phyloP scores from a whole-genome alignment of 2,888 invertebrate genomes.

The Drosophila helvetica region DNA sequence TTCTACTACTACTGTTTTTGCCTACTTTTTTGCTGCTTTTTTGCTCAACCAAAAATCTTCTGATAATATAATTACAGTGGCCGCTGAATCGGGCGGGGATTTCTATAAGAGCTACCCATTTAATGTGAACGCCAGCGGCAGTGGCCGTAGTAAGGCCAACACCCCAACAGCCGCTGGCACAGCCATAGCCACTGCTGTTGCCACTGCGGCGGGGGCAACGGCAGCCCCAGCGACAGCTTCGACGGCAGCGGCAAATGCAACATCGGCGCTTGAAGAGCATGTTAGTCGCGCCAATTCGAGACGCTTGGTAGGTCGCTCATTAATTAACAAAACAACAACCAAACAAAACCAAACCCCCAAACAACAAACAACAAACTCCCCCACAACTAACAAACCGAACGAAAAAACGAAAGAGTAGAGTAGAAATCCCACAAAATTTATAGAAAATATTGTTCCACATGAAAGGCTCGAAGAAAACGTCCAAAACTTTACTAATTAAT shows the following conservation, averaged over 20 bases:
- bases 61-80: slow-evolving; percentile 87
- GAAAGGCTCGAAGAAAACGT: slow-evolving; percentile 46
- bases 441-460: slow-evolving; percentile 80
- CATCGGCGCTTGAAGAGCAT: slow-evolving; percentile 81
- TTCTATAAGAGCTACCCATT: slow-evolving; percentile 93
- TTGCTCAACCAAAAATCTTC: slow-evolving; percentile 57
- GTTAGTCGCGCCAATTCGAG: slow-evolving; percentile 84
- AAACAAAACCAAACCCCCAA: slow-evolving; percentile 17
- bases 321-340: slow-evolving; percentile 58
- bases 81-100: slow-evolving; percentile 92
- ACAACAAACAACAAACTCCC: not conserved
- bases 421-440: slow-evolving; percentile 6
- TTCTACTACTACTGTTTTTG: slow-evolving; percentile 40
- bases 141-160: slow-evolving; percentile 86
- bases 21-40: not conserved
- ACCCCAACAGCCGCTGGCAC: slow-evolving; percentile 66
- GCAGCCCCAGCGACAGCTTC: slow-evolving; percentile 84
- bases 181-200: slow-evolving; percentile 36
- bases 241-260: slow-evolving; percentile 59
- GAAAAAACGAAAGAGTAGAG: slow-evolving; percentile 25
- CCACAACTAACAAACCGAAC: slow-evolving; percentile 8
- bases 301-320: slow-evolving; percentile 88
- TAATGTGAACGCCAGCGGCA: slow-evolving; percentile 86
- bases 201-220: slow-evolving; percentile 33
- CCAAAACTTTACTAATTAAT: slow-evolving; percentile 16